Conservation (phyloP, 2,797 vertebrate species). For the Eulemur coronatus region DNA sequence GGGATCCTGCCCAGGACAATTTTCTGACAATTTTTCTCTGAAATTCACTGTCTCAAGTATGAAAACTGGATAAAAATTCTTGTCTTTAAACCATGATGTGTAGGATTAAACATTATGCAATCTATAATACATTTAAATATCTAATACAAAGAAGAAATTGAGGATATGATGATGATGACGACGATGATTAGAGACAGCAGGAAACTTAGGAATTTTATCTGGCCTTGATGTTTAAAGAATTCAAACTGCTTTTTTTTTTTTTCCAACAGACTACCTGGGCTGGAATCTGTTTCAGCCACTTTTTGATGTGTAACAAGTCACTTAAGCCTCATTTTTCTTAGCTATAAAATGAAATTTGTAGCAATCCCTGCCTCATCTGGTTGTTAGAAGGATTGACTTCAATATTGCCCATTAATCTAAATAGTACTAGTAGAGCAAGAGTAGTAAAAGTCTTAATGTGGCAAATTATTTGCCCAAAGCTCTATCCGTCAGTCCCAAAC, state of each 20-base stretch:
- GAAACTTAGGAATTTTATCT: background rate
- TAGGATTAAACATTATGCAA: background rate
- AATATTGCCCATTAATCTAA: background rate
- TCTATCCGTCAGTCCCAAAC: background rate
- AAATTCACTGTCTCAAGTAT: background rate
- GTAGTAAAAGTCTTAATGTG: background rate
- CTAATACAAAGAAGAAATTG: background rate
- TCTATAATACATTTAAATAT: background rate
- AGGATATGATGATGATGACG: background rate
- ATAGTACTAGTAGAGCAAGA: background rate
- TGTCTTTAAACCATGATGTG: background rate
- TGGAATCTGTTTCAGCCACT: background rate
- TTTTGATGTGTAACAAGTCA: background rate
- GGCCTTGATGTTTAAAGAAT: slow-evolving; percentile 3
- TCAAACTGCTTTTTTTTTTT: background rate
- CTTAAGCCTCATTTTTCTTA: background rate
- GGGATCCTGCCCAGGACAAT: background rate
- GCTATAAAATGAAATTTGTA: background rate
- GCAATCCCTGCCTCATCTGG: background rate
- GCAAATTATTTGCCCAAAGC: background rate
- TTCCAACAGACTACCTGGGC: background rate
- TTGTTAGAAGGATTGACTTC: background rate
- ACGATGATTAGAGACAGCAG: background rate
- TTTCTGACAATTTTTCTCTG: background rate
- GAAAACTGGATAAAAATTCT: background rate